Evolutionary conservation across 2,797 vertebrate species (phyloP).

Genomic region (Myotis planiceps): DNA sequence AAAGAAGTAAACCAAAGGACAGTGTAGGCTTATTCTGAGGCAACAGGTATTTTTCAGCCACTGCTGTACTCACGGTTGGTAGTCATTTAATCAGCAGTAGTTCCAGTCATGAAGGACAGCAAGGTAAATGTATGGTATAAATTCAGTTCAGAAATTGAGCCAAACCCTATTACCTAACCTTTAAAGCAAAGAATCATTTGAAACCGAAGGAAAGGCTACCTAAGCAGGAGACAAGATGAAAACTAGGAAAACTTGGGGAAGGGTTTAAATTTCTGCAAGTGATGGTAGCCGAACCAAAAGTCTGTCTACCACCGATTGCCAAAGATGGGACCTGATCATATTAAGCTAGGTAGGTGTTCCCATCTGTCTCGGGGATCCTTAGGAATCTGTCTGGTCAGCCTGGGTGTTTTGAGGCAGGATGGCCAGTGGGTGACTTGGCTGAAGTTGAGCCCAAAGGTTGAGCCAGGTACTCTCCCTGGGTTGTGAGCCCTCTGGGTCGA

Average conservation of each 20-base stretch:
- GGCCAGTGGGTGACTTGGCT: slow-evolving; percentile 12
- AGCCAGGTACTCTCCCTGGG: neutral
- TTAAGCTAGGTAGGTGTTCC: neutral
- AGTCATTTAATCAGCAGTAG: neutral
- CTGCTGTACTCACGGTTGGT: neutral
- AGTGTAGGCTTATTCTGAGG: neutral
- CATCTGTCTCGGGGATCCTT: neutral
- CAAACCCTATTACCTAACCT: neutral
- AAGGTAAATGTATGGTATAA: neutral
- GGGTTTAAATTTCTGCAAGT: neutral
- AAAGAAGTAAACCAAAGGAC: neutral
- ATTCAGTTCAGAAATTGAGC: slow-evolving; percentile 7
- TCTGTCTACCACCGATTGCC: neutral
- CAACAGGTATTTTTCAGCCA: neutral
- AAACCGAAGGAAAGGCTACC: neutral
- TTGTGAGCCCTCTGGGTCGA: slow-evolving; percentile 47
- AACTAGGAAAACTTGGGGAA: neutral
- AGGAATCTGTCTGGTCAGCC: neutral
- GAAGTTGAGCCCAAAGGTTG: neutral
- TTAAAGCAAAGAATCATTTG: neutral
- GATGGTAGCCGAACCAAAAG: neutral
- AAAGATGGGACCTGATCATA: neutral
- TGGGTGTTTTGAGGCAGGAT: slow-evolving; percentile 3
- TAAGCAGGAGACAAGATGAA: neutral
- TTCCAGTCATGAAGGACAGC: neutral